Base-by-base conservation (phyloP, 2,113 vertebrate species). In the Megaceryle maxima region DNA sequence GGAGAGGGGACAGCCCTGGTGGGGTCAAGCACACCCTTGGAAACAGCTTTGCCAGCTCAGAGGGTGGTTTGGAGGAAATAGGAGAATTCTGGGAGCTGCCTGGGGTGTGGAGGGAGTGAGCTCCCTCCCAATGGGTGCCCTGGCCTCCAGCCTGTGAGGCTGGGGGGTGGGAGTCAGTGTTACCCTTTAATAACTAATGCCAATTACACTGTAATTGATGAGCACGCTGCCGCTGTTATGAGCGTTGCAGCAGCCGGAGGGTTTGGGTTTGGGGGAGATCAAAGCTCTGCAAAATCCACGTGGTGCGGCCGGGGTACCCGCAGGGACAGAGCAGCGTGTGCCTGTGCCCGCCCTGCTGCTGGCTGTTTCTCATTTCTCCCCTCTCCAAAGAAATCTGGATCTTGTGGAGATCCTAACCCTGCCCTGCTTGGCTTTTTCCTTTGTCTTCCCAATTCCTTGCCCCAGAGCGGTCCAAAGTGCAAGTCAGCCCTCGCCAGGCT, bases 381-480 rank as follows among this genome's bases (percentile, higher is more conserved):
- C 13, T 76, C 41, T 77, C 17, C 8, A 13, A 60, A 57, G 76
- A 44, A 88, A 66, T 31, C 15, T 7, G 51, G 6, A 20, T 79
- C 63, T 74, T 35, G 39, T 2, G 11, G 50, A 69, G 35, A 18
- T 59, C 57, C 16, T 21, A 1, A 4, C 35, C 18, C 21, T 64
- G 31, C 33, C 41, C 46, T 1, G 0, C 0, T 0, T 0, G 25
- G 20, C 16, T 87, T 63, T 74, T 10, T 68, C 68, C n/a, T 77
- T 86, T 2, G 2, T 74, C 28, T 70, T 67, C 41, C 64, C 48
- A 21, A 0, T 80, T 69, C 35, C 35, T 51, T 62, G 60, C 28
- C 56, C 37, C 51, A 10, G 77, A 56, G 31, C 26, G 77, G 66
- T 60, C 26, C 56, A 6, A 0, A 1, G 50, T 21, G 12, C 0